phyloP scores from a whole-genome alignment of 2,888 invertebrate genomes.

The Epirrhoe tristata region DNA sequence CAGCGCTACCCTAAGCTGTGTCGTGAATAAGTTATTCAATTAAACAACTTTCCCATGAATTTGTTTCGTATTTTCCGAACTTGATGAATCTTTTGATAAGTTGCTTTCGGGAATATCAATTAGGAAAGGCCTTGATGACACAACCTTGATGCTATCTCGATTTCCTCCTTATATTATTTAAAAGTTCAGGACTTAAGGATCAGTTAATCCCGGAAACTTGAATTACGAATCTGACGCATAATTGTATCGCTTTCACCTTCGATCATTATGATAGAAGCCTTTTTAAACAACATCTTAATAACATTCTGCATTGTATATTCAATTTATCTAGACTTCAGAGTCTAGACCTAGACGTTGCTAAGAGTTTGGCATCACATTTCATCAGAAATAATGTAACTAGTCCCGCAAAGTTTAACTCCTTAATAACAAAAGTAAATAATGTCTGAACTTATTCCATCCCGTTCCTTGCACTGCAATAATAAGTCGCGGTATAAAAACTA shows the following conservation, averaged over 20 bases:
- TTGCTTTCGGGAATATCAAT: constrained; percentile 32
- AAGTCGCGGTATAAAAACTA: constrained; percentile 58
- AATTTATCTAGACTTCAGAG: not conserved
- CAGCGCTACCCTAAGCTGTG: constrained; percentile 24
- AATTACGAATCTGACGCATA: too few relatives aligned
- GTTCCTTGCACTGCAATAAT: constrained; percentile 52
- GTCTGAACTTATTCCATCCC: constrained; percentile 49
- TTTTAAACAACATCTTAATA: too few relatives aligned
- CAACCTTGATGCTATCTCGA: not conserved
- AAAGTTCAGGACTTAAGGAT: not conserved
- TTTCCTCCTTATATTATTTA: not conserved
- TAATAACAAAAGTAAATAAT: constrained; percentile 43
- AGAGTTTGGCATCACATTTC: not conserved
- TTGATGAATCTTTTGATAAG: constrained; percentile 39
- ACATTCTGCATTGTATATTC: not conserved
- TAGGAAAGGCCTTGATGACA: constrained; percentile 22
- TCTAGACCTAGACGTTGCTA: not conserved
- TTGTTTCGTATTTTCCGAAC: constrained; percentile 33
- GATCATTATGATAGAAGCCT: too few relatives aligned
- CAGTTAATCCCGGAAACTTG: too few relatives aligned
- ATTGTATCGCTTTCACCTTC: too few relatives aligned
- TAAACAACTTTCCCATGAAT: constrained; percentile 37
- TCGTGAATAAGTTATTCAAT: constrained; percentile 39
- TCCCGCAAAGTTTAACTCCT: constrained; percentile 27
- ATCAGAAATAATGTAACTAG: constrained; percentile 28